Conservation (phyloP, 2,113 vertebrate genomes). For the Excalfactoria chinensis region DNA sequence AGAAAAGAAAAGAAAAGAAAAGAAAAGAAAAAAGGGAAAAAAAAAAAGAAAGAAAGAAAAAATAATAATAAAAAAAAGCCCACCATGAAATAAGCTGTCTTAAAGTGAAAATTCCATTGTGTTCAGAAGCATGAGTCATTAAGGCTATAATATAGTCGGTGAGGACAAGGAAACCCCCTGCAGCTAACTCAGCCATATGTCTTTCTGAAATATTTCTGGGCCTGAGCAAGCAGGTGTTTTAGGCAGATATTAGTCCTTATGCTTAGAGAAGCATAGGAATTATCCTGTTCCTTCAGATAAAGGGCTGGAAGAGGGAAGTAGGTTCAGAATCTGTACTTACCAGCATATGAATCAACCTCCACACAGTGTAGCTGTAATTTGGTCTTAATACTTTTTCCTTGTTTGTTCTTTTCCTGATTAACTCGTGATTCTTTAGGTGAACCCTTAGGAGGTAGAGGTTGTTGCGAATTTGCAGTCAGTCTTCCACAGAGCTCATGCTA, state of each 20-base stretch:
- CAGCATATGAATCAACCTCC: not conserved
- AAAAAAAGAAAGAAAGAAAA: slow-evolving; percentile 17
- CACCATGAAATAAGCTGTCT: not conserved
- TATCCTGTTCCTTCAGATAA: not conserved
- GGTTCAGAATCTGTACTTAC: not conserved
- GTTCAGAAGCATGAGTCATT: not conserved
- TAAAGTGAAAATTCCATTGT: not conserved
- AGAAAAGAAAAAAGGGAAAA: too few relatives aligned
- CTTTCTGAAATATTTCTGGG: not conserved
- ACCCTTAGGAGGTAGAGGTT: not conserved
- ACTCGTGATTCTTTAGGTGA: not conserved
- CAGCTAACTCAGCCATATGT: not conserved
- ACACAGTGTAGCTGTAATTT: not conserved
- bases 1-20: too few relatives aligned
- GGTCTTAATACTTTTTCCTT: not conserved
- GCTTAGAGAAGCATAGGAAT: not conserved
- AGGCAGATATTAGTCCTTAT: not conserved
- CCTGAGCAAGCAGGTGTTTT: not conserved
- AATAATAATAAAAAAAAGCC: not conserved
- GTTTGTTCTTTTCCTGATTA: not conserved
- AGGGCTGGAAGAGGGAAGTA: not conserved
- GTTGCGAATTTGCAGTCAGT: not conserved
- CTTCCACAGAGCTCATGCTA: not conserved
- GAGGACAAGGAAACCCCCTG: not conserved
- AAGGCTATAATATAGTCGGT: not conserved